These are phyloP conservation scores for Enteromius mattozi DNA, from an alignment of 2,797 vertebrate species.

Conservation along the genomic window DNA sequence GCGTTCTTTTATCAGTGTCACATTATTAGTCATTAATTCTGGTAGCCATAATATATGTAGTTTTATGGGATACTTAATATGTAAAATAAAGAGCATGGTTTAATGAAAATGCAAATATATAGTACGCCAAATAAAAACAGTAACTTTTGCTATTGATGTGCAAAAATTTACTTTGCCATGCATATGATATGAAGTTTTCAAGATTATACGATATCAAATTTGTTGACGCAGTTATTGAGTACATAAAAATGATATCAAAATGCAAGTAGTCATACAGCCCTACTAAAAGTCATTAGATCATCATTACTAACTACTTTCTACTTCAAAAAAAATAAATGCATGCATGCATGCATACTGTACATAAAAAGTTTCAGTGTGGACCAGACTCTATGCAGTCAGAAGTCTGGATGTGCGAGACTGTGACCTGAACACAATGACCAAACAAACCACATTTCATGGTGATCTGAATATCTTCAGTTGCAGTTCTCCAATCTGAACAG, in stretches of 20 bases:
- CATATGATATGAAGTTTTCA: no score
- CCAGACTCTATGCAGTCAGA: neutral
- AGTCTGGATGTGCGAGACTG: neutral
- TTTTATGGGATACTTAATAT: no score
- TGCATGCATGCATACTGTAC: neutral
- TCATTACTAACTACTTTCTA: neutral
- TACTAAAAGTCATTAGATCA: neutral
- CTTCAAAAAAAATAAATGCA: neutral
- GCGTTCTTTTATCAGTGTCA: no score
- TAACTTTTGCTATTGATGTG: no score
- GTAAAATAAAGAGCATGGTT: no score
- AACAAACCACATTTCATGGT: conserved; percentile 47
- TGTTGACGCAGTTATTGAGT: no score
- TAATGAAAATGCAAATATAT: no score
- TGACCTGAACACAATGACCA: neutral
- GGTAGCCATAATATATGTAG: no score
- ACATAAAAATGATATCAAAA: neutral
- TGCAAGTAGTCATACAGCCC: neutral
- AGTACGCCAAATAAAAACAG: no score
- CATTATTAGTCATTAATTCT: no score
- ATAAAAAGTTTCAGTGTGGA: neutral
- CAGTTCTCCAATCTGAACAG: conserved; percentile 33
- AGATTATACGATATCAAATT: no score
- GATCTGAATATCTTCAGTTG: conserved; percentile 34
- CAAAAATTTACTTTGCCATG: no score